Evolutionary conservation across 1,140 invertebrate species (phyloP).

Genomic region (Drosophila athabasca): DNA sequence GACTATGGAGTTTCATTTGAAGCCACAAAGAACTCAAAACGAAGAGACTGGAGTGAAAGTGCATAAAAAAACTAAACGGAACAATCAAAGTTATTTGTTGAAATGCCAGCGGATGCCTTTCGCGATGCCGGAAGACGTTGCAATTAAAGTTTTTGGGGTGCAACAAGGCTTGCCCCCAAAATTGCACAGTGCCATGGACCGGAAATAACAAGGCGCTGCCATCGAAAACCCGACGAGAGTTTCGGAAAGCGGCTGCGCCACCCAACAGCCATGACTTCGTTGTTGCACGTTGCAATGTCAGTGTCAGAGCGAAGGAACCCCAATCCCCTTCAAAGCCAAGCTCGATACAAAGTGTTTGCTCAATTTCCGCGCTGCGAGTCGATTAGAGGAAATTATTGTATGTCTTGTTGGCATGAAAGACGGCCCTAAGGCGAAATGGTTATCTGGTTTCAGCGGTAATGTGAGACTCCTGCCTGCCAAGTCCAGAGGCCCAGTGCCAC

Average conservation of each 20-base stretch:
- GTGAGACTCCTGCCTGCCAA: constrained; percentile 27
- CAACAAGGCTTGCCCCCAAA: background rate
- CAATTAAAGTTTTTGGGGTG: constrained; percentile 38
- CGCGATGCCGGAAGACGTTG: constrained; percentile 29
- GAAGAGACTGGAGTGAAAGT: constrained; percentile 1
- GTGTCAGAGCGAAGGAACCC: constrained; percentile 2
- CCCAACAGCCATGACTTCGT: constrained; percentile 4
- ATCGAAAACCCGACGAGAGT: background rate
- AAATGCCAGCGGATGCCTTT: background rate
- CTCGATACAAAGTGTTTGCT: constrained; percentile 69
- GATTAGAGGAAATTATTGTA: constrained; percentile 79
- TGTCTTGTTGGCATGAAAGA: constrained; percentile 72
- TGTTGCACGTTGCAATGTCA: constrained; percentile 13
- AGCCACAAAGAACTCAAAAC: background rate
- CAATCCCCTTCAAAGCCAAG: background rate
- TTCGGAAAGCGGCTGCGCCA: background rate
- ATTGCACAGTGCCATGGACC: constrained; percentile 23
- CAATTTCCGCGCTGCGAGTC: constrained; percentile 69
- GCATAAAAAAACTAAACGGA: background rate
- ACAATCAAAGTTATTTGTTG: background rate
- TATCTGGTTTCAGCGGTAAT: constrained; percentile 74
- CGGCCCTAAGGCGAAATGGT: constrained; percentile 69
- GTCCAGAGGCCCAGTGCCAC: background rate
- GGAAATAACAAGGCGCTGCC: constrained; percentile 13
- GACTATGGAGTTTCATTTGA: background rate